Conservation (phyloP, 2,888 invertebrate species). For the Ophonus ardosiacus region DNA sequence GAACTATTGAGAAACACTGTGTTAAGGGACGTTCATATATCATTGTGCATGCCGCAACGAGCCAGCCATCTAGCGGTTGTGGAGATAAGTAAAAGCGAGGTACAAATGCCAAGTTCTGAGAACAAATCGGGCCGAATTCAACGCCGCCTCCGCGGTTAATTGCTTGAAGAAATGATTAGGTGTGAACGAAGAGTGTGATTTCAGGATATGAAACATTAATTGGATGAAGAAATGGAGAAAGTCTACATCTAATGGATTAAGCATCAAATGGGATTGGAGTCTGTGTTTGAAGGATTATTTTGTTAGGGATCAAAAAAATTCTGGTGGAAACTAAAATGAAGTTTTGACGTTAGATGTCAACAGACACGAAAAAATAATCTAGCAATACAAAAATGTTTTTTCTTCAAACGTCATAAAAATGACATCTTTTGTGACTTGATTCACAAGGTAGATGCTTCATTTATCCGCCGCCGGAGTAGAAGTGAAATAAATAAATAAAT, state of each 20-base stretch:
- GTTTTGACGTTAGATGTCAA: slow-evolving; percentile 4
- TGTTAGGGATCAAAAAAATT: slow-evolving; percentile 31
- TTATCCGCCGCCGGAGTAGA: too few relatives aligned
- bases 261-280: slow-evolving; percentile 13
- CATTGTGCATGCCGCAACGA: background rate
- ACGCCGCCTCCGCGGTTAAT: slow-evolving; percentile 16
- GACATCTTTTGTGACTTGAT: too few relatives aligned
- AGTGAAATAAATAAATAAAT: too few relatives aligned
- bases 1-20: slow-evolving; percentile 44
- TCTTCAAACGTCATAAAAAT: too few relatives aligned
- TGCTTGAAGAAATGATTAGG: slow-evolving; percentile 42
- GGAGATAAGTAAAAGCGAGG: slow-evolving; percentile 40
- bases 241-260: slow-evolving; percentile 31
- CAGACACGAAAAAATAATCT: background rate
- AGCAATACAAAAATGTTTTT: too few relatives aligned
- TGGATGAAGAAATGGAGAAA: slow-evolving; percentile 34
- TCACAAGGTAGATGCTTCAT: too few relatives aligned
- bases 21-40: slow-evolving; percentile 28
- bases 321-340: background rate
- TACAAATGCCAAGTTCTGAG: slow-evolving; percentile 46
- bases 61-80: slow-evolving; percentile 33
- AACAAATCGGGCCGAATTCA: slow-evolving; percentile 36
- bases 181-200: slow-evolving; percentile 37
- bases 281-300: slow-evolving; percentile 22
- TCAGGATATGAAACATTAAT: slow-evolving; percentile 32